Conservation (phyloP, 2,797 vertebrate species). For the Limnodromus scolopaceus region DNA sequence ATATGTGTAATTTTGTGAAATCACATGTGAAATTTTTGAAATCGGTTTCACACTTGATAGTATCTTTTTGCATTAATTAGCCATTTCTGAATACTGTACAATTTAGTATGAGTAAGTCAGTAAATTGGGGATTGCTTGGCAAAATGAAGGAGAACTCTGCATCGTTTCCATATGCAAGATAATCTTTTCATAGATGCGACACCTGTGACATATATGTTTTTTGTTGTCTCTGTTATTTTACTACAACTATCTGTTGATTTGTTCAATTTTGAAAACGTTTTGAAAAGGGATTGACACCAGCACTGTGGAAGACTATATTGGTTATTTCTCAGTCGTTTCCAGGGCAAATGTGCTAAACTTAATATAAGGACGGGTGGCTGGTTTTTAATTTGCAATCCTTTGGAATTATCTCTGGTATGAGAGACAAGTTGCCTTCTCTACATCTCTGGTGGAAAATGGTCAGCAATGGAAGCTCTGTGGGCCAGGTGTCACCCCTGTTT, state of each 20-base stretch:
- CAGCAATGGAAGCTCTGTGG: not conserved
- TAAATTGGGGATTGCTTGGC: rapidly evolving
- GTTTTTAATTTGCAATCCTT: not conserved
- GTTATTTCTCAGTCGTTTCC: not conserved
- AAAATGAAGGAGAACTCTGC: not conserved
- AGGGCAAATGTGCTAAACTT: not conserved
- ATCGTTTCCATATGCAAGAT: not conserved
- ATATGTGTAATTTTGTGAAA: not conserved
- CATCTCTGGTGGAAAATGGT: not conserved
- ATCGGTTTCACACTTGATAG: not conserved
- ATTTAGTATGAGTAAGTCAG: not conserved
- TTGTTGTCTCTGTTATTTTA: not conserved
- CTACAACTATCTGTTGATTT: not conserved
- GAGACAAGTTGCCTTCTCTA: not conserved
- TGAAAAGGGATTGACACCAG: not conserved
- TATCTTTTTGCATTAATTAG: not conserved
- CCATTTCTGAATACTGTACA: not conserved
- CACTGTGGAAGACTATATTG: rapidly evolving
- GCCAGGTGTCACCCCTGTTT: not conserved
- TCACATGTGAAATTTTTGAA: not conserved
- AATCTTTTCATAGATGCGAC: rapidly evolving
- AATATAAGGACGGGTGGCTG: not conserved
- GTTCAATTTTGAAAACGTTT: not conserved
- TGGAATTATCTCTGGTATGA: not conserved
- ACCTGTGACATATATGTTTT: not conserved